Evolutionary conservation across 2,888 invertebrate genomes (phyloP), one percentile per base, ranked within the genome.

Genomic region (Teleogryllus oceanicus): DNA sequence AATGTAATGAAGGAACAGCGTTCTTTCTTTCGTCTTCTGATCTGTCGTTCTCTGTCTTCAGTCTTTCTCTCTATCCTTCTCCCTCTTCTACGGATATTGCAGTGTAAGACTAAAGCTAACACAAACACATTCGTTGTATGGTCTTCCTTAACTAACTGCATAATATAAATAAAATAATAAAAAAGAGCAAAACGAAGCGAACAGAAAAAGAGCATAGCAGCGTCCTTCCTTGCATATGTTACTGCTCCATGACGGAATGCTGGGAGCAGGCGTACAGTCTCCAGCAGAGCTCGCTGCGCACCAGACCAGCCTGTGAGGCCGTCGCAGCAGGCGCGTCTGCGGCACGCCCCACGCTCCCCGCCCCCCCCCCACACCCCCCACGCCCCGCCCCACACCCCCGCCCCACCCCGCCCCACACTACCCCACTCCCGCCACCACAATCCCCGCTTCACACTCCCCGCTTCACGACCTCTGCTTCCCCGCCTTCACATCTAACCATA

Each of bases 221-320:
- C 80, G 77, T 78, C 80, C 77, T 80, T 78, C 74, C 78, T 80
- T 80, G 80, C 80, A 80, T 80, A 77, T 80, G 80, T 77, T 80
- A 80, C 77, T 74, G 77, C 78, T 62, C 78, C 80, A 80, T 80
- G 80, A 78, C 62, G 77, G 77, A 79, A 79, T 75, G 75, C 75
- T 21, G 20, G 75, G 75, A 75, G 75, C 16, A 62, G 13, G 62
- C 62, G n/a, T 62, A 18, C n/a, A n/a, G 62, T 18, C n/a, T 62
- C 62, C 3, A 62, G 62, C 62, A 62, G 62, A 62, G 62, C 62
- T 4, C 13, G 62, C n/a, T 1, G 16, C 62, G 62, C n/a, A 18
- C 62, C 62, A 37, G 8, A 37, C 37, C 8, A 37, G 37, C 37
- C 5, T 37, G 37, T 37, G 37, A 37, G 37, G 37, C 37, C 37